phyloP scores from a whole-genome alignment of 2,797 vertebrate species.

The Heliangelus exortis region DNA sequence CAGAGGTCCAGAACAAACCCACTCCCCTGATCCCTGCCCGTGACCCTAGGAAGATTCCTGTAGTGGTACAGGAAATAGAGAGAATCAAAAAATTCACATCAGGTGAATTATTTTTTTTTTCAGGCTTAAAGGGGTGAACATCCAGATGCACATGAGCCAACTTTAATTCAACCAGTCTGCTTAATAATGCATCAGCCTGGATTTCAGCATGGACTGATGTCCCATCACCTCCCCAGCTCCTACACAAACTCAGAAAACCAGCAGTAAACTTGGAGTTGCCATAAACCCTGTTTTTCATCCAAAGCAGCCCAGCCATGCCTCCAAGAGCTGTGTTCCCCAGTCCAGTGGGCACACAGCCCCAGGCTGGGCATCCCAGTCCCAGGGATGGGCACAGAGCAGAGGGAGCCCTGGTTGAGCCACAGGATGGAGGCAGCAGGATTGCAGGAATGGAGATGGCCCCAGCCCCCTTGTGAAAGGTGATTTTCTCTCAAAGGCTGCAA shows the following conservation, averaged over 20 bases:
- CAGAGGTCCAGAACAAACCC: neutral
- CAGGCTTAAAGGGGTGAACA: neutral
- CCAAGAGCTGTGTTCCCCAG: neutral
- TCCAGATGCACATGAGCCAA: neutral
- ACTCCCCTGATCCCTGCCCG: neutral
- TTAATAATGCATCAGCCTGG: neutral
- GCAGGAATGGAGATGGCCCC: neutral
- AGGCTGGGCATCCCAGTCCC: rapidly evolving
- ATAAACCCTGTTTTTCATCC: neutral
- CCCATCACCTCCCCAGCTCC: neutral
- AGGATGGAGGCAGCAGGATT: rapidly evolving
- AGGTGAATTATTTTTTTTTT: too few relatives aligned
- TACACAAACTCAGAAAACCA: neutral
- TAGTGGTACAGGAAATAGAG: neutral
- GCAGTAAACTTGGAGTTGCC: neutral
- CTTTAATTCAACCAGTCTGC: neutral
- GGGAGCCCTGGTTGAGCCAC: neutral
- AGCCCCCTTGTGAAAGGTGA: neutral
- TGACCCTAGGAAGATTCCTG: neutral
- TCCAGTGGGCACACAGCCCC: neutral
- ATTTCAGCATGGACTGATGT: neutral
- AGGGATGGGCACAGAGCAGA: neutral
- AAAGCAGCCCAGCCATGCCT: neutral
- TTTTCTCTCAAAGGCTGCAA: neutral
- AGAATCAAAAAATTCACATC: neutral